phyloP scores from a whole-genome alignment of 1,140 invertebrate genomes.

The Paraescarpia echinospica region DNA sequence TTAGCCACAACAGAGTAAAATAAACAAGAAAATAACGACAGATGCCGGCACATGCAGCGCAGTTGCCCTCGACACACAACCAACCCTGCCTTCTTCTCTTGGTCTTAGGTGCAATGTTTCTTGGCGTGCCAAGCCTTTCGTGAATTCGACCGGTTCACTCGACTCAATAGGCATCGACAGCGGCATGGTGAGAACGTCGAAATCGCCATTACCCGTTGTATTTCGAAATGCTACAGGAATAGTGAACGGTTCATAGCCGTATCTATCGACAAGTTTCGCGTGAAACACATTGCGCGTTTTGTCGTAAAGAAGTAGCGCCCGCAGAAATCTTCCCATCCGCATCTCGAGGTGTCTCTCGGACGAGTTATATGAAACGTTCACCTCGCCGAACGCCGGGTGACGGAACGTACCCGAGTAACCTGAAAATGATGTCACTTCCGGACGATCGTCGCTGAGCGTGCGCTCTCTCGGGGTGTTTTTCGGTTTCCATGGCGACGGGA shows the following conservation, averaged over 20 bases:
- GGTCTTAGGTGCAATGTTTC: background rate
- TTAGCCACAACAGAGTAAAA: background rate
- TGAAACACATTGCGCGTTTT: slow-evolving; percentile 10
- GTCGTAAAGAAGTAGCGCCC: background rate
- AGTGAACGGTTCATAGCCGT: background rate
- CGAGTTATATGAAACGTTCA: background rate
- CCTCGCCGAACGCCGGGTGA: slow-evolving; percentile 9
- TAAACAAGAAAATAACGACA: background rate
- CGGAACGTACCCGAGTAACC: slow-evolving; percentile 15
- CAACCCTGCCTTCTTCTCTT: background rate
- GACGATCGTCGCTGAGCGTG: background rate
- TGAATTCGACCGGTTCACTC: background rate
- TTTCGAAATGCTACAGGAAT: background rate
- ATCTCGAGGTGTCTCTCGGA: background rate
- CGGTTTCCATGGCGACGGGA: slow-evolving; percentile 24
- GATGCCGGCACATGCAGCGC: background rate
- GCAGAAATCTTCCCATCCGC: slow-evolving; percentile 5
- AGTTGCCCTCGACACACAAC: background rate
- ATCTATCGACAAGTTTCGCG: background rate
- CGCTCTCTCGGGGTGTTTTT: background rate
- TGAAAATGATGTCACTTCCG: background rate
- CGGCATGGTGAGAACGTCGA: slow-evolving; percentile 7
- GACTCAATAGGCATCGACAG: background rate
- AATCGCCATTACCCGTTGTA: background rate
- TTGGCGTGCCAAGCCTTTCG: background rate